Percentiles rank a stretch among this genome's conserved stretches.
Evolutionary conservation across 2,888 invertebrate species (phyloP).

Genomic region (Pristionchus fissidentatus): DNA sequence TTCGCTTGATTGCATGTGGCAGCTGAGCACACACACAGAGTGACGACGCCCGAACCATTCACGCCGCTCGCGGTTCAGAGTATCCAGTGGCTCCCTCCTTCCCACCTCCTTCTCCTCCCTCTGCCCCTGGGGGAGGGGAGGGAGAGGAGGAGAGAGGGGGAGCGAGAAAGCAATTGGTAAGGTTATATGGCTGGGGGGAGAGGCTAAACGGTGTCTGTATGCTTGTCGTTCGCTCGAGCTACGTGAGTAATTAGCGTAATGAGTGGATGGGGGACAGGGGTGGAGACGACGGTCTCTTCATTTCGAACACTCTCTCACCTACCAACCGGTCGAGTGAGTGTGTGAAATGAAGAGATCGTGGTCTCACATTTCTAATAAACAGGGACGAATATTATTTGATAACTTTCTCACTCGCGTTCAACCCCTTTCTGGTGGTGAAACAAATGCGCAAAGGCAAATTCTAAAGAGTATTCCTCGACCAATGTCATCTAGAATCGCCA

Average conservation of each 20-base stretch:
- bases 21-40: constrained; percentile 26
- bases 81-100: constrained; percentile 3
- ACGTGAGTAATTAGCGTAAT: neutral
- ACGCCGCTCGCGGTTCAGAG: constrained; percentile 3
- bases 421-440: no score
- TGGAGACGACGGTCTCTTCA: neutral
- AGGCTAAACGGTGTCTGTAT: neutral
- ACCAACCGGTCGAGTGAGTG: no score
- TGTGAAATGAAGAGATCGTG: no score
- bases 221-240: neutral
- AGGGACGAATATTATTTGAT: no score
- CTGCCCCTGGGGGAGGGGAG: neutral
- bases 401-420: no score
- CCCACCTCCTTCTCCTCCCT: neutral
- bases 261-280: neutral
- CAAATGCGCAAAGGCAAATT: no score
- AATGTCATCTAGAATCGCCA: no score
- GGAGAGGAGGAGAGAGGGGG: neutral
- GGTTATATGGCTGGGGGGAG: neutral
- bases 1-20: constrained; percentile 40
- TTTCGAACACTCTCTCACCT: neutral
- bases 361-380: no score
- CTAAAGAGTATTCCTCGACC: no score
- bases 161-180: neutral
- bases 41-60: constrained; percentile 31